These are phyloP conservation scores for Bembecia ichneumoniformis DNA, from an alignment of 2,888 invertebrate genomes.

Conservation along the genomic window DNA sequence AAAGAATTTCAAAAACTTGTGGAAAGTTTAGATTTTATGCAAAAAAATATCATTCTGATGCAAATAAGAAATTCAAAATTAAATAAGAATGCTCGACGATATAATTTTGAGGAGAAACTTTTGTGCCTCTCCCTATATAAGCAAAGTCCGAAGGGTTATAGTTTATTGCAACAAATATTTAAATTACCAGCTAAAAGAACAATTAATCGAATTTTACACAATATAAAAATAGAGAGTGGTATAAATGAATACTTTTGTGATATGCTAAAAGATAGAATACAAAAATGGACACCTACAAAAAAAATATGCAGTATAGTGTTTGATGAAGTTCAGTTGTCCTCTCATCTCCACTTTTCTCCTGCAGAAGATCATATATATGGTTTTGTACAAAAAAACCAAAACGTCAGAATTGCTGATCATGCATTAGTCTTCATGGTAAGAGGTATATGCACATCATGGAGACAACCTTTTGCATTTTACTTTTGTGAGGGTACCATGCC, in stretches of 20 bases:
- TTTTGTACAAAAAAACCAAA: background rate
- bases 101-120: constrained; percentile 8
- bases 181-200: constrained; percentile 8
- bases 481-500: constrained; percentile 1
- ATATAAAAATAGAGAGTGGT: background rate
- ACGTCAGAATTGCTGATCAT: constrained; percentile 5
- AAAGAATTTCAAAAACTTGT: background rate
- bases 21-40: background rate
- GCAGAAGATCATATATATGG: background rate
- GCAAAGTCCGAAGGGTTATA: constrained; percentile 10
- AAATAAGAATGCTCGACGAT: background rate
- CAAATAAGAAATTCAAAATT: background rate
- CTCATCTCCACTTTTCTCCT: background rate
- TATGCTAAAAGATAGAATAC: background rate
- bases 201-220: constrained; percentile 1
- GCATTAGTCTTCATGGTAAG: constrained; percentile 9
- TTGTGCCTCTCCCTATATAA: constrained; percentile 8
- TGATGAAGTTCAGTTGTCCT: background rate
- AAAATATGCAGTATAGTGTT: background rate
- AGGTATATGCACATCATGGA: constrained; percentile 14
- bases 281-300: background rate
- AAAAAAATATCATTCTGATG: background rate
- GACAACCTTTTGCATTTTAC: constrained; percentile 5
- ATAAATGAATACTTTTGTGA: background rate
- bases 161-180: constrained; percentile 7